These are phyloP conservation scores for Mastigias papua DNA, from an alignment of 30 jellyfish, hydroid and myxozoan species.

Conservation along the genomic window DNA sequence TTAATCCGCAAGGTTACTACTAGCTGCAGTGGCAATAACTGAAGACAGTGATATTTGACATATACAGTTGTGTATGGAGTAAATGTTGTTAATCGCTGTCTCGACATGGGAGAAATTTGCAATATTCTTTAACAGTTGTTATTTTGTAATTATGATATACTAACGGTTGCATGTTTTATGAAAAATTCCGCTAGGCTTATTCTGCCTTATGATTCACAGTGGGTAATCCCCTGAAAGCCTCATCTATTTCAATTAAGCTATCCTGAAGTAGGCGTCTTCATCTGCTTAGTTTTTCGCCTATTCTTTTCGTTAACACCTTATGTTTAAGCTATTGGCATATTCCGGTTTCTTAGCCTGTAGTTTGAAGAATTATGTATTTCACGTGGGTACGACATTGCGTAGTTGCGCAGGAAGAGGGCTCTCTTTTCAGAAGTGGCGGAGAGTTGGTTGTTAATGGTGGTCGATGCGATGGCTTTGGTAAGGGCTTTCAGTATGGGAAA, in stretches of 20 bases:
- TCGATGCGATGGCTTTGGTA: constrained; percentile 5
- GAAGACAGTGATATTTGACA: too few relatives aligned
- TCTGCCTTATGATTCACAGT: background rate
- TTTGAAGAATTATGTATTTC: background rate
- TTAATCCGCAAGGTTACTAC: too few relatives aligned
- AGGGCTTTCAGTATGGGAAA: constrained; percentile 9
- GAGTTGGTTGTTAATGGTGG: background rate
- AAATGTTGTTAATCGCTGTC: too few relatives aligned
- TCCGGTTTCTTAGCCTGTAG: background rate
- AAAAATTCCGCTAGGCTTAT: background rate
- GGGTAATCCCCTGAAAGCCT: background rate
- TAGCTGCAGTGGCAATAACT: too few relatives aligned
- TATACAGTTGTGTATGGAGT: too few relatives aligned
- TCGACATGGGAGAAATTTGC: too few relatives aligned
- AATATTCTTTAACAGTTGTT: too few relatives aligned
- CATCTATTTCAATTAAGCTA: background rate
- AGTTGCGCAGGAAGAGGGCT: background rate
- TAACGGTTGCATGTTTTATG: too few relatives aligned
- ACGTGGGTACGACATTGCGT: background rate
- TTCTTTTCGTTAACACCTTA: background rate
- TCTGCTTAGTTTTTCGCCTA: background rate
- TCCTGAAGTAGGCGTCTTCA: background rate
- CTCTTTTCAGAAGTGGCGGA: background rate
- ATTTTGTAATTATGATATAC: too few relatives aligned
- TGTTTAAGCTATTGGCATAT: background rate